Percentiles rank a stretch among this genome's conserved stretches.
These are phyloP conservation scores for Melieria omissa DNA, from an alignment of 2,888 invertebrate genomes.

Conservation along the genomic window DNA sequence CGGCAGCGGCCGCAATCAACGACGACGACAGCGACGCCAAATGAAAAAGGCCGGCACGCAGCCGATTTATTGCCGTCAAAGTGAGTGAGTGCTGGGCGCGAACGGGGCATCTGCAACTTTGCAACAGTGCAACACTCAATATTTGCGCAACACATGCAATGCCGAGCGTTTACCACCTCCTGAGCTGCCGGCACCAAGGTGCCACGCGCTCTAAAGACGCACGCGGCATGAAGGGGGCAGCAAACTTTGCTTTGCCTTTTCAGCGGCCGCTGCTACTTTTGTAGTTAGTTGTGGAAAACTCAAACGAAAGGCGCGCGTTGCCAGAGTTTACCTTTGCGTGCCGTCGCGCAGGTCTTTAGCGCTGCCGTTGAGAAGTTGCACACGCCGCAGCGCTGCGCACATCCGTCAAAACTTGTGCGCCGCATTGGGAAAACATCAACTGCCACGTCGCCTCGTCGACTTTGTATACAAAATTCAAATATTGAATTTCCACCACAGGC, in stretches of 20 bases:
- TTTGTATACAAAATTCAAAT: constrained; percentile 19
- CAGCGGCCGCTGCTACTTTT: background rate
- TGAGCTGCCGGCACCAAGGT: too few relatives aligned
- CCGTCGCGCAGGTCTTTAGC: background rate
- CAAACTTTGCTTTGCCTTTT: background rate
- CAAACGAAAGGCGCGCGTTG: background rate
- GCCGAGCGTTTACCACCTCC: too few relatives aligned
- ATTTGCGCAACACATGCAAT: background rate
- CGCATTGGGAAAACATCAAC: too few relatives aligned
- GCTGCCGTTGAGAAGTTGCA: constrained; percentile 1
- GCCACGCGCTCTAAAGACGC: too few relatives aligned
- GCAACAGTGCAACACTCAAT: constrained; percentile 6
- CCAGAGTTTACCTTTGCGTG: background rate
- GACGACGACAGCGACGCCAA: background rate
- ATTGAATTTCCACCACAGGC: constrained; percentile 9
- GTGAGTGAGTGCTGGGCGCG: constrained; percentile 12
- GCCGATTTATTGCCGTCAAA: constrained; percentile 28
- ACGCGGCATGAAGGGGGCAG: too few relatives aligned
- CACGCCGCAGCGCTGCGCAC: background rate
- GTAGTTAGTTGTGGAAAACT: background rate
- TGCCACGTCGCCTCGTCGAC: too few relatives aligned
- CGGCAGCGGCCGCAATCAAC: background rate
- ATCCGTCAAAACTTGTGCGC: too few relatives aligned
- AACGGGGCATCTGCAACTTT: background rate
- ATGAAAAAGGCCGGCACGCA: constrained; percentile 4